Base-by-base conservation (phyloP, 2,113 vertebrate genomes). In the Willisornis vidua region DNA sequence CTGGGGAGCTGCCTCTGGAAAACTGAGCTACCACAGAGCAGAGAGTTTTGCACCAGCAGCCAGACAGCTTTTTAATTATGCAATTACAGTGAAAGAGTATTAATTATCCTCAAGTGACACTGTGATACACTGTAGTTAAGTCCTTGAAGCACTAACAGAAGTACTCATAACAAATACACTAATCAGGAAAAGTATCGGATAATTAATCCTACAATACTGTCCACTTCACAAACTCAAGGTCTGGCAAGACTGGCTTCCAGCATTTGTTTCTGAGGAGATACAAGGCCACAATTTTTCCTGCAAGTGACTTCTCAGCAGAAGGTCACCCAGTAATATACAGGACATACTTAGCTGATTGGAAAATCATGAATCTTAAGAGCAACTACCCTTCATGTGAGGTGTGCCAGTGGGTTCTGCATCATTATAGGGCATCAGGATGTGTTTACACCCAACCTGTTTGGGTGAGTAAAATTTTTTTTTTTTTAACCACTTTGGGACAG, bases 91-190 rank as follows among this genome's bases (percentile, higher is more conserved):
- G 67, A 96, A 46, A 80, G 48, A 45, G 26, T 33, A 90, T 96
- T 96, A 97, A 95, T 95, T 94, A 94, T 59, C 74, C 18, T 84
- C 65, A 0, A 92, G 72, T 90, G 86, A 86, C 82, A 82, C 71
- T 33, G 75, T 90, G 89, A 89, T 89, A 80, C 91, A 89, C 67
- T 63, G 78, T 41, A 85, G 85, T 94, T 95, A 95, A 97, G 95
- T 94, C 95, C 94, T 97, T 97, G 96, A 96, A 93, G 74, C 61
- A 43, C 66, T 94, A 95, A 78, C 41, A 94, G 88, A 96, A 94
- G 39, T 84, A 61, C 57, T 72, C 41, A 17, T 90, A 94, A 94
- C 76, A 90, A 91, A 88, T 80, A 84, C n/a, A 41, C 85, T 94
- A 95, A 96, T 96, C 95, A 96, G 76, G 89, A 89, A 85, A 90